phyloP scores from a whole-genome alignment of 1,140 invertebrate genomes.

The Asobara japonica region DNA sequence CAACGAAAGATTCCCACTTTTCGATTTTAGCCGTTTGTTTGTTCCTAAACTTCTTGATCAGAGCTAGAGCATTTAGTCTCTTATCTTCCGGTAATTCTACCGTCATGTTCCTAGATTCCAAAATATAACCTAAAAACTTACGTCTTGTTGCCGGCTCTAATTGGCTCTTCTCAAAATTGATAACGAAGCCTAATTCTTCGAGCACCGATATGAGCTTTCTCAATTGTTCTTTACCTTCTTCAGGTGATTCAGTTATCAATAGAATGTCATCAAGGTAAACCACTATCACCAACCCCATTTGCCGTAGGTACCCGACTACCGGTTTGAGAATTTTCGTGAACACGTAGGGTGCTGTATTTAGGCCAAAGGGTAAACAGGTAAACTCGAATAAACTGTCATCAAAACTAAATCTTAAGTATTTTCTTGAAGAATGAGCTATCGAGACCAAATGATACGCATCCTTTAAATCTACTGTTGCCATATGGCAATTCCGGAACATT shows the following conservation, averaged over 20 bases:
- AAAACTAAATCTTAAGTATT: constrained; percentile 25
- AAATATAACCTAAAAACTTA: constrained; percentile 1
- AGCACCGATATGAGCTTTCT: too few relatives aligned
- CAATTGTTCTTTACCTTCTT: background rate
- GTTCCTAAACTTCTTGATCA: background rate
- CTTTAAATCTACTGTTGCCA: constrained; percentile 20
- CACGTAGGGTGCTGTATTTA: constrained; percentile 32
- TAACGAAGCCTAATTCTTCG: too few relatives aligned
- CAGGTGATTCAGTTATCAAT: background rate
- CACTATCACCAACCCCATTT: background rate
- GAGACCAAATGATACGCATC: constrained; percentile 27
- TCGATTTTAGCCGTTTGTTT: background rate
- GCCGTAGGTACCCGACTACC: constrained; percentile 23
- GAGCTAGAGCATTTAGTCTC: background rate
- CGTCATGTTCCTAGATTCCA: background rate
- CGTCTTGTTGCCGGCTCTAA: background rate
- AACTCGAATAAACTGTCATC: constrained; percentile 11
- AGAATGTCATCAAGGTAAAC: constrained; percentile 28
- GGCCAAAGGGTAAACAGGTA: constrained; percentile 23
- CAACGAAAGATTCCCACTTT: background rate
- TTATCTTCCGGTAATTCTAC: constrained; percentile 2
- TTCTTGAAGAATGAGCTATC: background rate
- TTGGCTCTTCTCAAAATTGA: constrained; percentile 1
- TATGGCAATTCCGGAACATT: background rate
- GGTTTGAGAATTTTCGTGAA: constrained; percentile 46